Base-by-base conservation (phyloP, 2,888 invertebrate genomes). In the Macaria notata region DNA sequence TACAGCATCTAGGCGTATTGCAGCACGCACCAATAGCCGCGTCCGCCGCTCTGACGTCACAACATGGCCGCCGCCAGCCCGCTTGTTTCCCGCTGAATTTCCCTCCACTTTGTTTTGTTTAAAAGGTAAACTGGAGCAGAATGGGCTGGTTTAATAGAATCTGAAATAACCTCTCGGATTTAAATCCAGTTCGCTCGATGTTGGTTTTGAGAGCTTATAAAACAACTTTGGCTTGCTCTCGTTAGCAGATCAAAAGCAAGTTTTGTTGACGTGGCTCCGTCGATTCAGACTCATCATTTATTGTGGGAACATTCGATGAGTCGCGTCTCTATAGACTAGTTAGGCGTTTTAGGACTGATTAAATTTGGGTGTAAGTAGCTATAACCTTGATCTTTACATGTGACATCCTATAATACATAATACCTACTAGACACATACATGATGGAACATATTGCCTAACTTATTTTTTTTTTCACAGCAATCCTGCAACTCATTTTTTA, bases 11-110 rank as follows among this genome's bases (percentile, higher is more conserved):
- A 19, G 19, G 19, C 19, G 33, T 36, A 7, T 36, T 36, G 5
- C 33, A 36, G 7, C 7, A 4, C 69, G 66, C 48, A 33, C 49
- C 50, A 38, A 41, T 49, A 63, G 56, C 57, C 36, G 54, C 54
- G 36, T 42, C 42, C 54, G 59, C 33, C 44, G 50, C 39, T 55
- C 54, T 73, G 73, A 73, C 70, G 71, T 73, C 72, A 73, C 72
- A 73, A 72, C 62, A 69, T 70, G 70, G 68, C 66, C 56, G 67
- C 57, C 62, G 61, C 33, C 7, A 47, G 33, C 54, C 36, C 41
- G 58, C 42, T 57, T 56, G 62, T 62, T 60, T 56, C 50, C 52
- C 64, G 59, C 58, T 54, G 63, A 67, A 66, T 62, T 59, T 56
- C 46, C 56, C 54, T 45, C 50, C 54, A 52, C 59, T 59, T 55